phyloP scores from a whole-genome alignment of 1,140 invertebrate genomes.

The Monochamus saltuarius region DNA sequence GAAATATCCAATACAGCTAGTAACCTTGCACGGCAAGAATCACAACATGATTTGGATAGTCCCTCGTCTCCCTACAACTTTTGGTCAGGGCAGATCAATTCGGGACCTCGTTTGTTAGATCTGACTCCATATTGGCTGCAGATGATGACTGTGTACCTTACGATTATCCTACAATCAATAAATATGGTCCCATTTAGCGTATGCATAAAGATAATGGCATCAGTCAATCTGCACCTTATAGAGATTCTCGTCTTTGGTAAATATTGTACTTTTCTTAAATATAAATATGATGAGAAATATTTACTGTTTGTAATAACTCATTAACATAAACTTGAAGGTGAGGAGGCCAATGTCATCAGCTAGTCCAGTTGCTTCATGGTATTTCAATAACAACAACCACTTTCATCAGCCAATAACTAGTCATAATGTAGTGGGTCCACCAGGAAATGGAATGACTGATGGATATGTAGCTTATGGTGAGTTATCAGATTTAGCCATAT shows the following conservation, averaged over 20 bases:
- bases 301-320: too few relatives aligned
- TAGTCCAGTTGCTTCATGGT: conserved; percentile 59
- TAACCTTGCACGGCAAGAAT: conserved; percentile 49
- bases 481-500: too few relatives aligned
- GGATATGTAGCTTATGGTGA: conserved; percentile 30
- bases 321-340: conserved; percentile 25
- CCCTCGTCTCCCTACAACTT: conserved; percentile 48
- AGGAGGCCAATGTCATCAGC: conserved; percentile 57
- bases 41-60: conserved; percentile 54
- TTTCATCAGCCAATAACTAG: conserved; percentile 32
- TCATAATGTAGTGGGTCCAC: conserved; percentile 31
- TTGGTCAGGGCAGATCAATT: conserved; percentile 49
- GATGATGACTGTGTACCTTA: conserved; percentile 76
- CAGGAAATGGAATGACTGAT: conserved; percentile 17
- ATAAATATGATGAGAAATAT: too few relatives aligned
- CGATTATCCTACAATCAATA: conserved; percentile 69
- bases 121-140: conserved; percentile 66
- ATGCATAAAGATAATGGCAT: conserved; percentile 56
- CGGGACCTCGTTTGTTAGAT: conserved; percentile 59
- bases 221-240: conserved; percentile 36
- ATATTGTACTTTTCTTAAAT: conserved; percentile 14
- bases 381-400: conserved; percentile 50
- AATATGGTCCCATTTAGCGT: conserved; percentile 80
- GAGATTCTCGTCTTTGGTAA: conserved; percentile 50
- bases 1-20: conserved; percentile 49